Base-by-base conservation (phyloP, 2,888 invertebrate genomes). In the Dryobotodes eremita region DNA sequence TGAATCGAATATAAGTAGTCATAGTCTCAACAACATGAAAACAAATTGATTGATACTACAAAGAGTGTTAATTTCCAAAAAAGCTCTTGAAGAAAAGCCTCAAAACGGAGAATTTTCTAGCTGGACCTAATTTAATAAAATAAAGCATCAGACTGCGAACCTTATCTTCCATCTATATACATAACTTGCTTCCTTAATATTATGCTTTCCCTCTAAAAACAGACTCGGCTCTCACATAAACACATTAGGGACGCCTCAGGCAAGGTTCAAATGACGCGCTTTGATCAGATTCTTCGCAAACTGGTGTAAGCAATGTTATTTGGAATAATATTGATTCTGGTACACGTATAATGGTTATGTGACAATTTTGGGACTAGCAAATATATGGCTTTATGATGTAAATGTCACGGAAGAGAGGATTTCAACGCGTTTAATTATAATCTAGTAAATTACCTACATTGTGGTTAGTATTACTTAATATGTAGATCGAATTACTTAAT, bases 201-300 rank as follows among this genome's bases (percentile, higher is more conserved):
- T 5, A 42, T 42, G 5, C 5, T 42, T 42, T 6, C 42, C 42
- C 42, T 42, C 42, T 42, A 42, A 75, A 75, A 76, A 83, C 72
- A 75, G 2, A 23, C 64, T 50, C 13, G 26, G 17, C n/a, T 70
- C 72, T 46, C 57, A 71, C 23, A 75, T 77, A 84, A 77, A 80
- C 73, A 86, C 77, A 80, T 84, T 80, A 77, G 72, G 48, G 20
- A 20, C 20, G 72, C 87, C 76, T 64, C n/a, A 71, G 77, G 85
- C 62, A n/a, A 80, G 64, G 75, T 71, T 84, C 68, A 84, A 73
- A 83, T 79, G 83, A 71, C 66, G 15, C 15, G 53, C 87, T 85
- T 86, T 86, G 85, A 86, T 84, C 84, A 65, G 75, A 79, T 83
- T 68, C 79, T 31, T 46, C 71, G 57, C 31, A 53, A 73, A 78